Conservation (phyloP, 2,797 vertebrate genomes). For the Sus cebifrons region DNA sequence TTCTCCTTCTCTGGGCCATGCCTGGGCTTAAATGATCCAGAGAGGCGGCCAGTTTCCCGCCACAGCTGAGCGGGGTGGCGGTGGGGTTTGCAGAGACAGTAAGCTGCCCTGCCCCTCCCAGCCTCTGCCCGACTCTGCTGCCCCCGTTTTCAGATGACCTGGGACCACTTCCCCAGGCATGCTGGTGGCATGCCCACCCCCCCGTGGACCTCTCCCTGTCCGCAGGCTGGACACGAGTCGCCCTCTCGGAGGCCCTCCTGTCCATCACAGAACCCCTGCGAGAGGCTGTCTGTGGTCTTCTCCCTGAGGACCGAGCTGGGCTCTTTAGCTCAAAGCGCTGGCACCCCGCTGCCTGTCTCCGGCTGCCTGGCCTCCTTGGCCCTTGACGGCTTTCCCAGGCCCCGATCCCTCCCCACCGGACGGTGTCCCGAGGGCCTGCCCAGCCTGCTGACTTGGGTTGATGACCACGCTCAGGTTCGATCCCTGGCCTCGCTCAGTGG, state of each 20-base stretch:
- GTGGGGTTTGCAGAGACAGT: rapidly evolving
- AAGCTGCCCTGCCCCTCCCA: rapidly evolving
- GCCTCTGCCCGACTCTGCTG: no score
- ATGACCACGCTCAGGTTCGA: no score
- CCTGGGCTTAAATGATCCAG: background rate
- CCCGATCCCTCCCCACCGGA: no score
- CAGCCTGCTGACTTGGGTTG: rapidly evolving
- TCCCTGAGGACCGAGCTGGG: background rate
- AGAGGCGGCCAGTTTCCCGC: no score
- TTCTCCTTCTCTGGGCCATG: background rate
- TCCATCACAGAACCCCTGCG: background rate
- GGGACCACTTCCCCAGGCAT: background rate
- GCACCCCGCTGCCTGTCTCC: no score
- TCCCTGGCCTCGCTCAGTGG: no score
- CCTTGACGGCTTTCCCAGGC: background rate
- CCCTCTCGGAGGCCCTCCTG: background rate
- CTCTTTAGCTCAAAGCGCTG: background rate
- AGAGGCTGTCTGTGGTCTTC: background rate
- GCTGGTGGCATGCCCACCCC: background rate
- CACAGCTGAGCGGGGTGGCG: no score
- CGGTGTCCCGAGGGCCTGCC: background rate
- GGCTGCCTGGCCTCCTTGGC: no score
- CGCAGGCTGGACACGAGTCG: background rate
- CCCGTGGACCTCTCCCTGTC: rapidly evolving
- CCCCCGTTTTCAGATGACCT: background rate